Base-by-base conservation (phyloP, 2,888 invertebrate genomes). In the Caenorhabditis drosophilae region DNA sequence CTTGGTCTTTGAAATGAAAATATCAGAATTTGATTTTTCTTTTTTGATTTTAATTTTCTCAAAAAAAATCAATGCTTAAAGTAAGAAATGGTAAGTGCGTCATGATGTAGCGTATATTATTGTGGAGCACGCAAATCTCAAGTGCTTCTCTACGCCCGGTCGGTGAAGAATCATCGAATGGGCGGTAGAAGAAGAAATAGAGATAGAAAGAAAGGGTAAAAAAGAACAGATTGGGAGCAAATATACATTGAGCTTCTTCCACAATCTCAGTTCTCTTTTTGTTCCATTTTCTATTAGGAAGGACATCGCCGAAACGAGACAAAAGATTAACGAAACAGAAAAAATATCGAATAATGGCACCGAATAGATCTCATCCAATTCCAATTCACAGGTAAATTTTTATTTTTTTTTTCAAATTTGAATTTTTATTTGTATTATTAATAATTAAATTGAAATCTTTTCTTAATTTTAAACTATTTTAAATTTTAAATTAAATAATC, bases 351-450 rank as follows among this genome's bases (percentile, higher is more conserved):
- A 44, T 36, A 27, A 63, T 68, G 68, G 60, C 68, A 41, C 68
- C 68, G 23, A 69, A 60, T 56, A 41, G 61, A 61, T 67, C 67
- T 38, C 59, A 66, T 47, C 73, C 73, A 27, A 73, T 73, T 49
- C 73, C 73, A 35, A 73, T 73, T 62, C 73, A 73, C 64, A 73
- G 72, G 72, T 72, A 38, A 49, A 36, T 38, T 6, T 47, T 47
- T 15, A 16, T 45, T 26, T n/a, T 26, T 7, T 7, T 25, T 34
- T 23, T 16, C 1, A 25, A 18, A 18, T 26, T 20, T 42, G n/a
- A 31, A 42, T 23, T 4, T 31, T 41, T 15, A 23, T 16, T 42
- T 48, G 36, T n/a, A 36, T 23, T 48, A 35, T 48, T 35, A 15
- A 20, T 35, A 23, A 36, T 20, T 20, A 23, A 25, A 36, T 27